A percentile compares a stretch with the other conserved stretches of the same genome.
Evolutionary conservation across 2,888 invertebrate species (phyloP).

Genomic region (Helleia helle): DNA sequence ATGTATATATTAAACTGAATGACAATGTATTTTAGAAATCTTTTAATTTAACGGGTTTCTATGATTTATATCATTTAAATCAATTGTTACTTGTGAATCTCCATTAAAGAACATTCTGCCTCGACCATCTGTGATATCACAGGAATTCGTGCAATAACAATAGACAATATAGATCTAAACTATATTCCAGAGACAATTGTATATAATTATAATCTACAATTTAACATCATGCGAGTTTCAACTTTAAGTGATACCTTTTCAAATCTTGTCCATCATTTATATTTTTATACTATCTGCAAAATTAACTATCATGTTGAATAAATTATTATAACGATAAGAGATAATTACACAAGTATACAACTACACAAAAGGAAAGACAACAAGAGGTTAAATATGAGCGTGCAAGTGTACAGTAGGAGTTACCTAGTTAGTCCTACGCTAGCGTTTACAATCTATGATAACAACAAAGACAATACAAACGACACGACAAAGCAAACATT

Average conservation of each 20-base stretch:
- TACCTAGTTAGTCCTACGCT: slow-evolving; percentile 4
- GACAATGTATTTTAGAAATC: too few species aligned
- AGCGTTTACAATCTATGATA: slow-evolving; percentile 7
- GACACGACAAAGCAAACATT: slow-evolving; percentile 9
- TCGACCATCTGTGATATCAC: not conserved
- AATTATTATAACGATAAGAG: not conserved
- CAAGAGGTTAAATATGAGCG: slow-evolving; percentile 13
- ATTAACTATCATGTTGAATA: not conserved
- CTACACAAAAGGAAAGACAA: slow-evolving; percentile 8
- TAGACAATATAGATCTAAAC: not conserved
- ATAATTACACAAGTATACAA: not conserved
- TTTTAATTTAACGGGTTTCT: too few species aligned
- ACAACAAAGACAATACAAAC: slow-evolving; percentile 11
- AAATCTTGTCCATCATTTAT: slow-evolving; percentile 2
- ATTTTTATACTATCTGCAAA: not conserved
- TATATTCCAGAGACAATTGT: not conserved
- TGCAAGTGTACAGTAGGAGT: slow-evolving; percentile 14
- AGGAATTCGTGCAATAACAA: slow-evolving; percentile 1
- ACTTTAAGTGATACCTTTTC: slow-evolving; percentile 3
- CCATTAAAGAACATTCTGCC: not conserved
- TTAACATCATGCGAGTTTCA: slow-evolving; percentile 5
- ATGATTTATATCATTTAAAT: too few species aligned
- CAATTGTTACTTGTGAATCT: too few species aligned
- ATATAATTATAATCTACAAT: not conserved
- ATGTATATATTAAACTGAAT: too few species aligned